Conservation (phyloP, 2,888 invertebrate species). For the Diarsia rubi region DNA sequence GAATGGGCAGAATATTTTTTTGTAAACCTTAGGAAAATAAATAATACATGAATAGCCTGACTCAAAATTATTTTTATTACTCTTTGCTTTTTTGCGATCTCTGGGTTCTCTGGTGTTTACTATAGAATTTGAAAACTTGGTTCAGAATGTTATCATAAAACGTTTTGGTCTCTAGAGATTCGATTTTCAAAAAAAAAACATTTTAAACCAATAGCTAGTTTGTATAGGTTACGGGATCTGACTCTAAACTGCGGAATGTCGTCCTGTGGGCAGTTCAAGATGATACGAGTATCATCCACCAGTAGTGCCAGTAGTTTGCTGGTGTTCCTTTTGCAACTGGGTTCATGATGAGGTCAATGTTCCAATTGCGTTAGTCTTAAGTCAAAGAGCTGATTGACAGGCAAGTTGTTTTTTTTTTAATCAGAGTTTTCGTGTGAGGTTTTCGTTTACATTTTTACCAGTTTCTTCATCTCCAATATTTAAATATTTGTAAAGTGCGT, state of each 20-base stretch:
- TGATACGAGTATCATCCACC: background rate
- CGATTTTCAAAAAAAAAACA: constrained; percentile 3
- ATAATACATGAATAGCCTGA: background rate
- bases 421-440: background rate
- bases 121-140: background rate
- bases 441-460: constrained; percentile 2
- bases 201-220: constrained; percentile 6
- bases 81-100: too few relatives aligned
- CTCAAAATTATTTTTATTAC: background rate
- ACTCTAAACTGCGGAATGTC: background rate
- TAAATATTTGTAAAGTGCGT: constrained; percentile 46
- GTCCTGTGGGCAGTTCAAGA: background rate
- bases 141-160: constrained; percentile 7
- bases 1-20: background rate
- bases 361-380: background rate
- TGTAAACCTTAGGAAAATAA: background rate
- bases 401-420: background rate
- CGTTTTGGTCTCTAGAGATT: background rate
- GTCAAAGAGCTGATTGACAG: too few relatives aligned
- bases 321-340: background rate
- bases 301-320: background rate
- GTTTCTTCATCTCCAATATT: constrained; percentile 8
- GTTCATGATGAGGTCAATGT: background rate
- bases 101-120: background rate
- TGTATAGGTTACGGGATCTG: background rate